These are phyloP conservation scores for Drosophila quinaria DNA, from an alignment of 2,888 invertebrate genomes.

Conservation along the genomic window DNA sequence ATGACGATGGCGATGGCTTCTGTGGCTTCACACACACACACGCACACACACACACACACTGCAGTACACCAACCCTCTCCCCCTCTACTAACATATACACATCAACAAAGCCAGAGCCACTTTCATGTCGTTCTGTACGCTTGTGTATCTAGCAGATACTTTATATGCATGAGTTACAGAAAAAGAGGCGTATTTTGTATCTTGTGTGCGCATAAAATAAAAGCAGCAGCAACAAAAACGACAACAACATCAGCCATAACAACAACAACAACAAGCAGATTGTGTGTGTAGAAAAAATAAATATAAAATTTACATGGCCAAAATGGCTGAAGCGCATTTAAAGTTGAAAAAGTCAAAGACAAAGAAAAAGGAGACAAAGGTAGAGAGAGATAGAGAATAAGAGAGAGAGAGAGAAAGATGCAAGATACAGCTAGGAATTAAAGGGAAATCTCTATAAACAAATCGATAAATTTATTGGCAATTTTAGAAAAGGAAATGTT, in stretches of 20 bases:
- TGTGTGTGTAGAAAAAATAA: conserved; percentile 62
- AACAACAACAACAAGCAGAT: conserved; percentile 4
- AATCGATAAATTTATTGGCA: background rate
- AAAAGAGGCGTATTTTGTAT: conserved; percentile 76
- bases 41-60: conserved; percentile 16
- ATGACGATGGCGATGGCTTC: conserved; percentile 44
- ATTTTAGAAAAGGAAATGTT: background rate
- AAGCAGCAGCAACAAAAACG: conserved; percentile 37
- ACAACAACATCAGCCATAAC: conserved; percentile 23
- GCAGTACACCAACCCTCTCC: conserved; percentile 12
- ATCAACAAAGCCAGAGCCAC: conserved; percentile 49
- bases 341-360: conserved; percentile 17
- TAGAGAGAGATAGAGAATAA: background rate
- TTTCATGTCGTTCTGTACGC: conserved; percentile 56
- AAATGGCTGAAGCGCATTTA: conserved; percentile 55
- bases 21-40: conserved; percentile 24
- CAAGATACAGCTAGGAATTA: background rate
- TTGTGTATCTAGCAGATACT: conserved; percentile 80
- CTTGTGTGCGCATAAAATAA: conserved; percentile 62
- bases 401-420: background rate
- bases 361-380: background rate
- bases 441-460: conserved; percentile 1
- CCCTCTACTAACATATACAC: background rate
- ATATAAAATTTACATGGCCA: conserved; percentile 63
- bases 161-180: conserved; percentile 81